A percentile compares a stretch with the other conserved stretches of the same genome.
These are phyloP conservation scores for Ichneumoninae sp. DNA, from an alignment of 2,888 invertebrate species.

Conservation along the genomic window DNA sequence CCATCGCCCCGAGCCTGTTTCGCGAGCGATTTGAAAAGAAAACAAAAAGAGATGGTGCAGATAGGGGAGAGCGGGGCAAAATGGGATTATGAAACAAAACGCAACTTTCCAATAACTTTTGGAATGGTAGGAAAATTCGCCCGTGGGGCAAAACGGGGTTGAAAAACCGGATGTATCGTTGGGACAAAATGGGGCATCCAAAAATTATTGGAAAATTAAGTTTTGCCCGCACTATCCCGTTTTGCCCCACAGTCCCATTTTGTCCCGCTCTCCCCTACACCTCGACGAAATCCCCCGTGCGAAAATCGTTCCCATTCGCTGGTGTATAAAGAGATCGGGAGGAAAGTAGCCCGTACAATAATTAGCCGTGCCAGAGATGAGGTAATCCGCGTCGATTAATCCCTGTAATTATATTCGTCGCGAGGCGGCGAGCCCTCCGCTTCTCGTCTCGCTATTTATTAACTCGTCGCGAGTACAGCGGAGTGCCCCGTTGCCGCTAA, in stretches of 20 bases:
- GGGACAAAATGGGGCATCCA: no score
- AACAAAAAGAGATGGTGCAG: background rate
- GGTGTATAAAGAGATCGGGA: slow-evolving; percentile 2
- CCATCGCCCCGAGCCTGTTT: background rate
- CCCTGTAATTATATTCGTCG: slow-evolving; percentile 52
- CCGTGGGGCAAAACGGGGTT: no score
- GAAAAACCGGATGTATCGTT: no score
- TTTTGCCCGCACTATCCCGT: no score
- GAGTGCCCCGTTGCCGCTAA: slow-evolving; percentile 39
- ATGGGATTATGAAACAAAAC: no score
- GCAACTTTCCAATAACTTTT: no score
- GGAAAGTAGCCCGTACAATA: slow-evolving; percentile 34
- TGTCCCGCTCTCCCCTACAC: no score
- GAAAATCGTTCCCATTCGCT: background rate
- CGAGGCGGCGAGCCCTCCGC: slow-evolving; percentile 17
- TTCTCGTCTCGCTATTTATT: slow-evolving; percentile 29
- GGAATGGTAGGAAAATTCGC: no score
- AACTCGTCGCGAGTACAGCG: slow-evolving; percentile 28
- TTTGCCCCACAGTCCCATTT: no score
- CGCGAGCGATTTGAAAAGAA: background rate
- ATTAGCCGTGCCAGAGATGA: slow-evolving; percentile 17
- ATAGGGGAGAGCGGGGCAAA: background rate
- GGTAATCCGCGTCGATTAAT: slow-evolving; percentile 54
- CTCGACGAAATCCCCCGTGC: background rate
- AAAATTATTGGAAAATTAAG: no score